Evolutionary conservation across 2,888 invertebrate species (phyloP), one percentile per base, ranked within the genome.

Genomic region (Habroteleia sp.): DNA sequence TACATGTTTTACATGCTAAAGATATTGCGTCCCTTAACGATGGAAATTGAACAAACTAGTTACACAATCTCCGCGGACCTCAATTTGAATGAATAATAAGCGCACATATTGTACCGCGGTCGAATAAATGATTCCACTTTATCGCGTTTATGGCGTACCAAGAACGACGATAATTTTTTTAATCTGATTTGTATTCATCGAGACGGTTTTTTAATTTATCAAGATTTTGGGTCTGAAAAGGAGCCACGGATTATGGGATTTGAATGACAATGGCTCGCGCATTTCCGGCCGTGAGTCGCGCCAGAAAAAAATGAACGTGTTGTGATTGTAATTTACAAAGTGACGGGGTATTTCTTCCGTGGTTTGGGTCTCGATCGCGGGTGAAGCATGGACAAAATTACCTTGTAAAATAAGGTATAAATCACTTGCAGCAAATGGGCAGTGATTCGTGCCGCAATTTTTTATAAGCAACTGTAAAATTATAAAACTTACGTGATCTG

Each of bases 31-130:
- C 48, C 48, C 58, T 58, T 58, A 58, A 68, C 68, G 58, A 58
- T 60, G 69, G 69, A 69, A 69, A 69, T 69, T 60, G 50, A 52
- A 69, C 60, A 60, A 71, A 71, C 69, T 71, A 42, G 69, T 71
- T 71, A 62, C 69, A 54, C 69, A 46, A 71, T 71, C 69, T 62
- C 37, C 54, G 52, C 52, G 62, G 60, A 1, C 60, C 62, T 41
- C 69, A 52, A 71, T 71, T 71, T 71, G 69, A 71, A 71, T 71
- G 60, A 46, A 52, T 62, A 71, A 62, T 44, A 54, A 62, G 62
- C 44, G 14, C 60, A 13, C 54, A 60, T 60, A 60, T 58, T 69
- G 69, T 60, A 17, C 42, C 17, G 11, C 11, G 33, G 1, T 31
- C 17, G 69, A 50, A 69, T 69, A 52, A 69, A 58, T 44, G 50